Evolutionary conservation across 2,113 vertebrate species (phyloP).

Genomic region (Lipotes vexillifer): DNA sequence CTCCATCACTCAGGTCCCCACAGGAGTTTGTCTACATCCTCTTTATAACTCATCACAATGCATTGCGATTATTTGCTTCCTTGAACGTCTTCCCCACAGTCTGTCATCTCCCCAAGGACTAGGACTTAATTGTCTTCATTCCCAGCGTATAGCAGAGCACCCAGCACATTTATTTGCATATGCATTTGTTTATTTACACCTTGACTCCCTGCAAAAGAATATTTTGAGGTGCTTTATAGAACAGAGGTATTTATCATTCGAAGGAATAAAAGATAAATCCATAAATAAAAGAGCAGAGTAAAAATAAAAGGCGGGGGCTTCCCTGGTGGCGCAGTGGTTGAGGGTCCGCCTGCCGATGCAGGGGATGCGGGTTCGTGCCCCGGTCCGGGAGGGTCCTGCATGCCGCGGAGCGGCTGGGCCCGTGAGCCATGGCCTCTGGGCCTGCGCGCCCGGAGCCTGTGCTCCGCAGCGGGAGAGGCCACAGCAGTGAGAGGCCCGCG

Average conservation of each 20-base stretch:
- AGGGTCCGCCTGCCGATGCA: too few species aligned
- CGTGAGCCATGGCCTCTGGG: too few species aligned
- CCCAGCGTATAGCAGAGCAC: background rate
- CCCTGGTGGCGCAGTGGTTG: too few species aligned
- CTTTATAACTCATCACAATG: background rate
- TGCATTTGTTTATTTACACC: slow-evolving; percentile 3
- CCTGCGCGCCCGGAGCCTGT: too few species aligned
- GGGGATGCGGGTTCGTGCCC: too few species aligned
- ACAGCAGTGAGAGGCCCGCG: too few species aligned
- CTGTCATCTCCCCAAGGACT: background rate
- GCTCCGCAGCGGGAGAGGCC: too few species aligned
- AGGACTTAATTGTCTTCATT: slow-evolving; percentile 9
- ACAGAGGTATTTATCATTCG: background rate
- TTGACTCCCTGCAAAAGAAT: background rate
- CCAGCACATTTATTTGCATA: background rate
- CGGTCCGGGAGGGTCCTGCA: too few species aligned
- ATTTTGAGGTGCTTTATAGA: background rate
- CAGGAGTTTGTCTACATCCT: background rate
- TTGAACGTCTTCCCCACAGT: background rate
- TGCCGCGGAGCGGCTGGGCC: too few species aligned
- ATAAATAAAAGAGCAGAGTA: slow-evolving; percentile 13
- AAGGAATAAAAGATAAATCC: background rate
- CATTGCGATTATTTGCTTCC: background rate
- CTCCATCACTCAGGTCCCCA: background rate
- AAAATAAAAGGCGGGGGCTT: background rate